Evolutionary conservation across 2,113 vertebrate species (phyloP).

Genomic region (Oncorhynchus nerka): DNA sequence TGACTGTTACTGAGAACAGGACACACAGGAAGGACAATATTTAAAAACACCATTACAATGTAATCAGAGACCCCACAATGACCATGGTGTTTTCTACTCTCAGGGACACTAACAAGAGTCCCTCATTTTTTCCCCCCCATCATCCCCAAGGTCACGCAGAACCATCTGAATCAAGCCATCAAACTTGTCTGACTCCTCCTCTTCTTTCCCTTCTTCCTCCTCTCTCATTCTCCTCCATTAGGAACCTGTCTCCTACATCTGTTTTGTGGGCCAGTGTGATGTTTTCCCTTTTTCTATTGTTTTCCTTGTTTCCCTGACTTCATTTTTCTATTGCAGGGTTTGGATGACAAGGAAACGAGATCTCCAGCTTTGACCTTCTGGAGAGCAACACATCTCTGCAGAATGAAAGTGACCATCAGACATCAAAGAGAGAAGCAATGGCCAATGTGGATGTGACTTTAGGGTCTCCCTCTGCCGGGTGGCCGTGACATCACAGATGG

Average conservation of each 20-base stretch:
- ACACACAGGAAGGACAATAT: too few relatives aligned
- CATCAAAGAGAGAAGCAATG: neutral
- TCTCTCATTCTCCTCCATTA: conserved; percentile 7
- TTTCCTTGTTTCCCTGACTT: neutral
- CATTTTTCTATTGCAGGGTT: conserved; percentile 18
- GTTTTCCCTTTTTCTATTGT: neutral
- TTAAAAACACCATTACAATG: too few relatives aligned
- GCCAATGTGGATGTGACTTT: neutral
- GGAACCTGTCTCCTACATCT: neutral
- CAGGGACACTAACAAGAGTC: too few relatives aligned
- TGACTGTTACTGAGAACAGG: too few relatives aligned
- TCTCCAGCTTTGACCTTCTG: conserved; percentile 44
- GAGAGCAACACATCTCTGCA: neutral
- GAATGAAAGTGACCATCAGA: neutral
- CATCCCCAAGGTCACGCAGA: neutral
- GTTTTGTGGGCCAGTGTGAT: neutral
- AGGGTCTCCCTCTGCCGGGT: neutral
- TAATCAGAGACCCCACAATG: neutral
- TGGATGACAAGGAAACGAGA: conserved; percentile 7
- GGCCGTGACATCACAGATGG: too few relatives aligned
- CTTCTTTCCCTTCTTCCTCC: neutral
- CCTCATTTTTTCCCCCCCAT: neutral
- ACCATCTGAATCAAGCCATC: neutral
- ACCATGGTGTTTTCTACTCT: neutral
- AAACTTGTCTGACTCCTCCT: neutral